Conservation (phyloP, 2,888 invertebrate genomes). For the Agonopterix alstromeriana region DNA sequence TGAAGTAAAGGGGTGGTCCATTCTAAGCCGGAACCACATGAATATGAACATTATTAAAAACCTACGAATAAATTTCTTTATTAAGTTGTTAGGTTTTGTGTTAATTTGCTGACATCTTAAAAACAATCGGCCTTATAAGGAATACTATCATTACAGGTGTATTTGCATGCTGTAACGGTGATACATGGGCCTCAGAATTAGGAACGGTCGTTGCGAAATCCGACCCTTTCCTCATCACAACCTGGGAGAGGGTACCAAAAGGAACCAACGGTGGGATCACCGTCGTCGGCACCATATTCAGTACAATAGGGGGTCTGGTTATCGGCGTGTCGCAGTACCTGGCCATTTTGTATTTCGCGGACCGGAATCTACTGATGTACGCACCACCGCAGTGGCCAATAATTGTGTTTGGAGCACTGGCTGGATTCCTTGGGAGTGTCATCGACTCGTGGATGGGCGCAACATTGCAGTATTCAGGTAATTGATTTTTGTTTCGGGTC, state of each 20-base stretch:
- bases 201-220: conserved; percentile 83
- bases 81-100: too few relatives aligned
- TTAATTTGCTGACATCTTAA: too few relatives aligned
- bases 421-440: conserved; percentile 87
- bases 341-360: conserved; percentile 79
- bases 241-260: conserved; percentile 84
- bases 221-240: conserved; percentile 86
- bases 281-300: conserved; percentile 73
- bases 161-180: conserved; percentile 89
- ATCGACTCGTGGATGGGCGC: conserved; percentile 92
- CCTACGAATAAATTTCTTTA: too few relatives aligned
- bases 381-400: conserved; percentile 89
- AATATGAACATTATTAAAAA: too few relatives aligned
- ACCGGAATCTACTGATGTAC: conserved; percentile 69
- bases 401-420: conserved; percentile 81
- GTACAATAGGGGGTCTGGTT: conserved; percentile 80
- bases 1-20: too few relatives aligned
- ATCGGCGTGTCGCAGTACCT: conserved; percentile 86
- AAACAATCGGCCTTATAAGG: too few relatives aligned
- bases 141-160: conserved; percentile 68
- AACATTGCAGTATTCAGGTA: conserved; percentile 90
- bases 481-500: neutral
- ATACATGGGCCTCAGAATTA: conserved; percentile 94
- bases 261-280: conserved; percentile 95
- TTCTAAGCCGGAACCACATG: too few relatives aligned